Percentiles rank a stretch among this genome's conserved stretches.
Evolutionary conservation across 2,888 invertebrate species (phyloP).

Genomic region (Rhingia rostrata): DNA sequence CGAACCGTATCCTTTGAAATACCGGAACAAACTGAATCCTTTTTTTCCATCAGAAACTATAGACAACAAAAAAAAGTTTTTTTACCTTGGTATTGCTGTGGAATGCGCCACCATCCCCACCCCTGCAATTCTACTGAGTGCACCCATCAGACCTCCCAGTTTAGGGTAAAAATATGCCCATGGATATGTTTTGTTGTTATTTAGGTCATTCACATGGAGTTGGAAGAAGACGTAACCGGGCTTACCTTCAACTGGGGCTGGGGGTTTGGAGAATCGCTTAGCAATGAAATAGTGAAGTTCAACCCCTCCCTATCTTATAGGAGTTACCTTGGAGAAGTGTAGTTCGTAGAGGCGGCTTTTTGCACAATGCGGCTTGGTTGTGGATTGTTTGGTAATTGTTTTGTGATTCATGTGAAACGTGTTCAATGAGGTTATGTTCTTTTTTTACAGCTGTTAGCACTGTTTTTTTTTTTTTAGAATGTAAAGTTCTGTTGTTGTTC

Average conservation of each 20-base stretch:
- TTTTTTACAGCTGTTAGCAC: too few species aligned
- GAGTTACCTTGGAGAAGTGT: slow-evolving; percentile 76
- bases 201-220: slow-evolving; percentile 82
- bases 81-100: slow-evolving; percentile 18
- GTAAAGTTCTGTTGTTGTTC: too few species aligned
- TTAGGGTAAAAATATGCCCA: slow-evolving; percentile 6
- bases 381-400: not conserved
- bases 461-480: too few species aligned
- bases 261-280: slow-evolving; percentile 46
- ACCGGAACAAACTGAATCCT: slow-evolving; percentile 58
- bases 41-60: slow-evolving; percentile 33
- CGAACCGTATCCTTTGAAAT: slow-evolving; percentile 65
- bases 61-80: slow-evolving; percentile 40
- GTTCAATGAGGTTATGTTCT: too few species aligned
- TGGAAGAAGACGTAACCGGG: slow-evolving; percentile 33
- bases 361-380: not conserved
- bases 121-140: slow-evolving; percentile 7
- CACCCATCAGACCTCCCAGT: not conserved
- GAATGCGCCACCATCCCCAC: slow-evolving; percentile 61
- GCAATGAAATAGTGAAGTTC: slow-evolving; percentile 72
- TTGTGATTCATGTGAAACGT: not conserved
- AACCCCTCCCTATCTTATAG: slow-evolving; percentile 63
- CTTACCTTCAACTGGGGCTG: slow-evolving; percentile 22
- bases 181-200: slow-evolving; percentile 78
- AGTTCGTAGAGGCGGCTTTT: not conserved